phyloP scores from a whole-genome alignment of 2,888 invertebrate genomes.

The Conops quadrifasciatus region DNA sequence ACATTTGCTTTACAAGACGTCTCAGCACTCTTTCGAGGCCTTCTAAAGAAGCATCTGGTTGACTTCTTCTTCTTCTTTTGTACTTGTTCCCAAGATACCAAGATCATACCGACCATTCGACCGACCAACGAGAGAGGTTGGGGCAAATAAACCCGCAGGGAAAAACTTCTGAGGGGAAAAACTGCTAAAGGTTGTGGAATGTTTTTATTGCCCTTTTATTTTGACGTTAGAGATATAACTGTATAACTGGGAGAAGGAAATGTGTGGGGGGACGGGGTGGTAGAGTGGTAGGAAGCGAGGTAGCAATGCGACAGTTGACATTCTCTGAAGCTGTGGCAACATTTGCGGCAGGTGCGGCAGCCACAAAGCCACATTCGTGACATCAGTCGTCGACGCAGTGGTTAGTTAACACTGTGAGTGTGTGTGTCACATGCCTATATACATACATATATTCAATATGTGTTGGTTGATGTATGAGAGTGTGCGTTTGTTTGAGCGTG shows the following conservation, averaged over 20 bases:
- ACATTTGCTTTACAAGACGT: constrained; percentile 35
- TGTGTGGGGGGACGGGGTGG: too few relatives aligned
- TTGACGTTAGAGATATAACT: constrained; percentile 36
- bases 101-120: constrained; percentile 10
- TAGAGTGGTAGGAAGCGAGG: too few relatives aligned
- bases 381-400: neutral
- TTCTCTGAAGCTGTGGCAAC: neutral
- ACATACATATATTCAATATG: too few relatives aligned
- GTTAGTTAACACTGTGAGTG: neutral
- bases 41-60: neutral
- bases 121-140: neutral
- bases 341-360: constrained; percentile 12
- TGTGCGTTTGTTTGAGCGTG: neutral
- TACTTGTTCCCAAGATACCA: too few relatives aligned
- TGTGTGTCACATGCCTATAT: neutral
- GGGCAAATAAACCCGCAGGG: neutral
- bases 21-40: neutral
- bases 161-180: constrained; percentile 16
- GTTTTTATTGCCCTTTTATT: constrained; percentile 45
- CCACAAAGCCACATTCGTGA: neutral
- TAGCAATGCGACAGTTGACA: neutral
- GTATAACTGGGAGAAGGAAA: constrained; percentile 30
- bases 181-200: constrained; percentile 38
- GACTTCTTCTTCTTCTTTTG: too few relatives aligned
- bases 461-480: too few relatives aligned